These are phyloP conservation scores for Gonocerus acuteangulatus DNA, from an alignment of 2,888 invertebrate species.

Conservation along the genomic window DNA sequence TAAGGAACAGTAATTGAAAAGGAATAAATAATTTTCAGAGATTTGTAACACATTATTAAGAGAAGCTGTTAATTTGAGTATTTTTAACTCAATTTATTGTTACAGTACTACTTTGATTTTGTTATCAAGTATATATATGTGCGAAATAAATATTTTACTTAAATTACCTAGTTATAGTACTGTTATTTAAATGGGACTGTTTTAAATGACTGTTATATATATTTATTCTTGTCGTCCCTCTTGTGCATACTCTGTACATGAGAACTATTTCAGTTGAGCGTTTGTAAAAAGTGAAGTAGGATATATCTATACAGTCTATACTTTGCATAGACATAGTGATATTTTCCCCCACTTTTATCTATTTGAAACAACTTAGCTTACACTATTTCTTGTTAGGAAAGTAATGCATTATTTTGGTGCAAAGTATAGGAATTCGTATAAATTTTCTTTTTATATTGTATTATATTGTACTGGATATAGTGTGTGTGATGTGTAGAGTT, in stretches of 20 bases:
- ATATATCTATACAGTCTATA: background rate
- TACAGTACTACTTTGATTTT: background rate
- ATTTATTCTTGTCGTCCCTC: no score
- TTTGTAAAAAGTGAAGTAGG: background rate
- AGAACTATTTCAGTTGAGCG: background rate
- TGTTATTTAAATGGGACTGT: background rate
- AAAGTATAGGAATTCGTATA: background rate
- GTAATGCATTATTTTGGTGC: background rate
- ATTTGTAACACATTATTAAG: no score
- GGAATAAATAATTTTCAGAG: no score
- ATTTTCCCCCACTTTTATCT: background rate
- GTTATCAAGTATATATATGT: background rate
- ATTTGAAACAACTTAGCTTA: background rate
- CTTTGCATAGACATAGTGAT: background rate
- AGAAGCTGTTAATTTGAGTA: no score
- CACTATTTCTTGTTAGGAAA: background rate
- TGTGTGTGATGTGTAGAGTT: background rate
- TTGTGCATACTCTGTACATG: background rate
- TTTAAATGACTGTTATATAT: background rate
- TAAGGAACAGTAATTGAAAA: no score
- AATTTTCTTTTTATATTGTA: background rate
- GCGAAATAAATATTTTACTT: background rate
- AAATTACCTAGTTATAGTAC: background rate
- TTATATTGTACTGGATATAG: background rate
- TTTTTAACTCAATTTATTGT: no score